A percentile compares a stretch with the other conserved stretches of the same genome.
These are phyloP conservation scores for Ictalurus furcatus DNA, from an alignment of 2,113 vertebrate species.

Conservation along the genomic window DNA sequence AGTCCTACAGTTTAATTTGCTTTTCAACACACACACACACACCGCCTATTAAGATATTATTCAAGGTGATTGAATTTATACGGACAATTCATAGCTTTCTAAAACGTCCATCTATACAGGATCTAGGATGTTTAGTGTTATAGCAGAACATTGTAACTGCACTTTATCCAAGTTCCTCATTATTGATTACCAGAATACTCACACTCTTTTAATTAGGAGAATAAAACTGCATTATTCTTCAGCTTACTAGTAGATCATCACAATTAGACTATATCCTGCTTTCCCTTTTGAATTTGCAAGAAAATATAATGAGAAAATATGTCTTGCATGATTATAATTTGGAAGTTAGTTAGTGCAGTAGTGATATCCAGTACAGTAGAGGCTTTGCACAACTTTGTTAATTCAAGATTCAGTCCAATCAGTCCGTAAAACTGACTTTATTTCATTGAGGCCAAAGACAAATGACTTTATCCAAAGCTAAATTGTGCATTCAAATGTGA, in stretches of 20 bases:
- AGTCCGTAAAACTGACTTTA: slow-evolving; percentile 50
- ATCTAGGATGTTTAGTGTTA: neutral
- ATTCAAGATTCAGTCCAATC: slow-evolving; percentile 34
- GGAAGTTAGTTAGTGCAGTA: neutral
- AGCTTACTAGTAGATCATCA: neutral
- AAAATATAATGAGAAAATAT: neutral
- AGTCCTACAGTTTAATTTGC: neutral
- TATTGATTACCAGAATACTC: neutral
- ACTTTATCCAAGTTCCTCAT: neutral
- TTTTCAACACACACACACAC: neutral
- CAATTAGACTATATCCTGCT: neutral
- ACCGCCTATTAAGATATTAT: neutral
- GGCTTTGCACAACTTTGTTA: neutral
- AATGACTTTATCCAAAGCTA: slow-evolving; percentile 1
- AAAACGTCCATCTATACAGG: slow-evolving; percentile 68
- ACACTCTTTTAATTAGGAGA: neutral
- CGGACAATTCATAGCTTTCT: slow-evolving; percentile 71
- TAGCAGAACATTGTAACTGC: neutral
- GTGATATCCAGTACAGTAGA: neutral
- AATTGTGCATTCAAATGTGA: slow-evolving; percentile 30
- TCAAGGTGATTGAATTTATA: neutral
- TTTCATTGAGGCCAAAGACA: slow-evolving; percentile 35
- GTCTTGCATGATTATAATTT: neutral
- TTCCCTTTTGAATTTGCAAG: neutral
- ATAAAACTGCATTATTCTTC: neutral